Conservation (phyloP, 2,888 invertebrate species). For the Acholoe squamosa region DNA sequence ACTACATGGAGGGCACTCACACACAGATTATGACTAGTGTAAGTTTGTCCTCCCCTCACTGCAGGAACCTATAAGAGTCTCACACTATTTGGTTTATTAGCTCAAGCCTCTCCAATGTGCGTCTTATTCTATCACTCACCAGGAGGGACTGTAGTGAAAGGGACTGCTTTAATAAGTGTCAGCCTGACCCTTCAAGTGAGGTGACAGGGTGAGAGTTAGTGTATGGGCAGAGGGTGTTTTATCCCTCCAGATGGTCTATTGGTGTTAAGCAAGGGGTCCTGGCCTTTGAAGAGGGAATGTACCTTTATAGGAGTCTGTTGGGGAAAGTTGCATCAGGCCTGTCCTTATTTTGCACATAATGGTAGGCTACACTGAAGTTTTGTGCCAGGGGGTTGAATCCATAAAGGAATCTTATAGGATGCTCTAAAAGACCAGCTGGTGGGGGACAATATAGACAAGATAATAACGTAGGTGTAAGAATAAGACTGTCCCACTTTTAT, state of each 20-base stretch:
- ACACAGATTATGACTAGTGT: background rate
- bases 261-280: too few species aligned
- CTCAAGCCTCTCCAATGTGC: background rate
- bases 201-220: background rate
- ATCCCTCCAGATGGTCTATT: too few species aligned
- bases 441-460: background rate
- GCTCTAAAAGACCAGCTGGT: background rate
- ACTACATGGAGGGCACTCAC: background rate
- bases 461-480: background rate
- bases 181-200: background rate
- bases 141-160: background rate
- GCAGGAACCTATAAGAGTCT: background rate
- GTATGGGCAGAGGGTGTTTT: background rate
- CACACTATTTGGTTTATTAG: conserved; percentile 24
- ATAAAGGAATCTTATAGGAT: background rate
- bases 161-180: conserved; percentile 3
- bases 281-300: too few species aligned
- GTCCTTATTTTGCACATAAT: background rate
- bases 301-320: too few species aligned
- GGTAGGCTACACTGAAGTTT: background rate
- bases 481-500: background rate
- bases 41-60: background rate
- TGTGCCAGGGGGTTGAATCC: background rate
- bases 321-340: background rate
- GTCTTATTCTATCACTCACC: background rate